Evolutionary conservation across 2,797 vertebrate species (phyloP).

Genomic region (Kryptopterus vitreolus): DNA sequence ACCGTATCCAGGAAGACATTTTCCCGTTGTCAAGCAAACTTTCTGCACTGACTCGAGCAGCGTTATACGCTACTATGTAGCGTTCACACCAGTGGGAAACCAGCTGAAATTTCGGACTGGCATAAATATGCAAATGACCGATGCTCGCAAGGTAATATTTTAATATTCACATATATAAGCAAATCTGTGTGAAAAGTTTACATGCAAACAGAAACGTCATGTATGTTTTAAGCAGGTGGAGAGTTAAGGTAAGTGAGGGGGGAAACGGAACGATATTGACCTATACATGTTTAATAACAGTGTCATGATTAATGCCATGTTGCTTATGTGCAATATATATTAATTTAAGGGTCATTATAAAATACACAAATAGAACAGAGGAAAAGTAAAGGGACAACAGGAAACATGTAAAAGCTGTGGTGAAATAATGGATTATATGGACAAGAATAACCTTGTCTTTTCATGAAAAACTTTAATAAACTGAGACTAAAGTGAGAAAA

Average conservation of each 20-base stretch:
- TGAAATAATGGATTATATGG: neutral
- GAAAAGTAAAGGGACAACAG: neutral
- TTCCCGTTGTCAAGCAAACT: constrained; percentile 75
- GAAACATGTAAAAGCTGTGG: neutral
- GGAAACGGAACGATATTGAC: neutral
- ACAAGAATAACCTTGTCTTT: no score
- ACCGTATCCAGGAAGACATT: constrained; percentile 75
- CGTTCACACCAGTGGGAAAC: neutral
- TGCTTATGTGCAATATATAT: neutral
- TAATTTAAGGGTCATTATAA: neutral
- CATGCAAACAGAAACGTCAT: neutral
- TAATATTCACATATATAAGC: no score
- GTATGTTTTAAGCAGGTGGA: neutral
- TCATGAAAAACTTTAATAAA: no score
- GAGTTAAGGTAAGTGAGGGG: constrained; percentile 2
- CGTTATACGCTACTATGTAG: neutral
- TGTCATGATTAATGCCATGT: neutral
- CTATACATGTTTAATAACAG: neutral
- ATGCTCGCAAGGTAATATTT: constrained; percentile 17
- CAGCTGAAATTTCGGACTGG: neutral
- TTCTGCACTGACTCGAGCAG: constrained; percentile 32
- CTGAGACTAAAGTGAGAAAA: no score
- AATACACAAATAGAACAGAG: neutral
- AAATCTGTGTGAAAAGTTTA: neutral
- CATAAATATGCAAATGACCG: neutral